A percentile compares a stretch with the other conserved stretches of the same genome.
These are phyloP conservation scores for Adelphocoris suturalis DNA, from an alignment of 2,888 invertebrate genomes.

Conservation along the genomic window DNA sequence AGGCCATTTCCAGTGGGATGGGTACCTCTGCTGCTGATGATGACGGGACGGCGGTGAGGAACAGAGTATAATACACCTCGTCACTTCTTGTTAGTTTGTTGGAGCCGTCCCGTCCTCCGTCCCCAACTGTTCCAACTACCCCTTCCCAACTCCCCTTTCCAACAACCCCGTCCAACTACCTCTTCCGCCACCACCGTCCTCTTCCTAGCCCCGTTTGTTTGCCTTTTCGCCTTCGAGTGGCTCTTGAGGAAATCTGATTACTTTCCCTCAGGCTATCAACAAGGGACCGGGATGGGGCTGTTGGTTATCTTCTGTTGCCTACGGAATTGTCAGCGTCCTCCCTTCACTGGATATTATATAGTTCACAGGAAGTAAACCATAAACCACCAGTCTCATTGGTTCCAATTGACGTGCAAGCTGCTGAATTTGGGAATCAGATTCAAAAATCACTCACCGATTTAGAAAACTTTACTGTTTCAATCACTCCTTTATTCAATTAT, in stretches of 20 bases:
- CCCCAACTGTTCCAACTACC: background rate
- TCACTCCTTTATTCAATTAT: too few species aligned
- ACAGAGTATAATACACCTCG: conserved; percentile 37
- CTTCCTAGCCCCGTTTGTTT: background rate
- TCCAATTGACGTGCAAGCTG: too few species aligned
- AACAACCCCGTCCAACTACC: background rate
- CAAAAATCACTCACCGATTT: too few species aligned
- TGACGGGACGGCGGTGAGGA: conserved; percentile 28
- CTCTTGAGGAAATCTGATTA: conserved; percentile 40
- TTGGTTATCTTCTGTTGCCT: background rate
- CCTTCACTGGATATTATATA: too few species aligned
- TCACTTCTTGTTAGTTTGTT: conserved; percentile 24
- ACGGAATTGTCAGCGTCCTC: too few species aligned
- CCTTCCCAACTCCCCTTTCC: background rate
- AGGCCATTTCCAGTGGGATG: conserved; percentile 10
- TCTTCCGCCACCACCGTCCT: background rate
- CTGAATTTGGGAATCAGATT: too few species aligned
- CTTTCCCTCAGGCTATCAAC: conserved; percentile 26
- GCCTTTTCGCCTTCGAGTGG: conserved; percentile 12
- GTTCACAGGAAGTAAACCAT: too few species aligned
- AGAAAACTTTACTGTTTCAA: too few species aligned
- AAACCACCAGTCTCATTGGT: too few species aligned
- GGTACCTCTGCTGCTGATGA: conserved; percentile 29
- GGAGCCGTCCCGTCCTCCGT: background rate
- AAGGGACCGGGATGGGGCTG: background rate